Evolutionary conservation across 2,113 vertebrate genomes (phyloP).

Genomic region (Rynchops niger): DNA sequence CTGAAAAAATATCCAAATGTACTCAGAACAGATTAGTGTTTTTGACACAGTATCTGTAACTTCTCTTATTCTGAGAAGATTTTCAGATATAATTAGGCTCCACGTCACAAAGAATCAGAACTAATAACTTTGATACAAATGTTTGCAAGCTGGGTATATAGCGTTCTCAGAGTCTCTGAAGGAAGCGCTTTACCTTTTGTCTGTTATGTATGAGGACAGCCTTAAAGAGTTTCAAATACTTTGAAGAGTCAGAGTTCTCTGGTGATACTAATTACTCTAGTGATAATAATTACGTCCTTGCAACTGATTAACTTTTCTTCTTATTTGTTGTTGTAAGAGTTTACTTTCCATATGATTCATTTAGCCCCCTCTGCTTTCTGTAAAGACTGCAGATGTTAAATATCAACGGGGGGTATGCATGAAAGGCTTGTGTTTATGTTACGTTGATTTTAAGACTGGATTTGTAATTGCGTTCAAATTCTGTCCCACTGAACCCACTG

Average conservation of each 20-base stretch:
- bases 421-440: neutral
- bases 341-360: neutral
- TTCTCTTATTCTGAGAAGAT: neutral
- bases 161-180: neutral
- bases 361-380: neutral
- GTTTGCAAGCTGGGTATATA: neutral
- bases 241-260: neutral
- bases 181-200: neutral
- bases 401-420: neutral
- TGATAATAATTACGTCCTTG: neutral
- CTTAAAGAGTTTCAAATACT: neutral
- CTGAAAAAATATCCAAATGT: neutral
- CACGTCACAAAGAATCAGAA: neutral
- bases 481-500: neutral
- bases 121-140: neutral
- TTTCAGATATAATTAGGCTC: neutral
- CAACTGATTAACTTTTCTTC: neutral
- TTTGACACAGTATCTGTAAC: neutral
- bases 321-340: neutral
- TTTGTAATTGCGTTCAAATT: neutral
- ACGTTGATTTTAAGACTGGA: neutral
- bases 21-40: neutral
- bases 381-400: neutral
- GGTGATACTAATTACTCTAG: neutral
- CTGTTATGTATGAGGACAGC: neutral